phyloP scores from a whole-genome alignment of 2,113 vertebrate species.

The Catagonus wagneri region DNA sequence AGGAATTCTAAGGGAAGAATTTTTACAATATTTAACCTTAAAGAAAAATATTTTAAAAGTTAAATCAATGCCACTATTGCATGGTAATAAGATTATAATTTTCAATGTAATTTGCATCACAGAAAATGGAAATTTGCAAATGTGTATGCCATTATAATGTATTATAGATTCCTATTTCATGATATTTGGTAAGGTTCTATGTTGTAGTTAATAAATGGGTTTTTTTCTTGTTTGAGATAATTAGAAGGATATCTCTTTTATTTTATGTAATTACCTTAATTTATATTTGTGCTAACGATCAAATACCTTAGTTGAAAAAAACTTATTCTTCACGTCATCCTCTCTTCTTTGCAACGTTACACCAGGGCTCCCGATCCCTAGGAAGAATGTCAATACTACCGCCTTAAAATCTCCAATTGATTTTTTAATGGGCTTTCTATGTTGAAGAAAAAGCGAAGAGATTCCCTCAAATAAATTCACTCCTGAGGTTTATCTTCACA shows the following conservation, averaged over 20 bases:
- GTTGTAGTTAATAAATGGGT: background rate
- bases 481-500: background rate
- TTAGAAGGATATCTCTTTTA: background rate
- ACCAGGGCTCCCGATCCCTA: background rate
- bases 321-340: background rate
- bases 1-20: background rate
- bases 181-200: background rate
- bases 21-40: background rate
- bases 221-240: conserved; percentile 12
- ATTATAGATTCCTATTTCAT: conserved; percentile 19
- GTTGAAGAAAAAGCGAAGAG: background rate
- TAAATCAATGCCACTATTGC: background rate
- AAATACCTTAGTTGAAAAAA: background rate
- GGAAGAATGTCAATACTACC: background rate
- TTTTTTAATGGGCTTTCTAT: background rate
- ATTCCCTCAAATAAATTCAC: background rate
- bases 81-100: background rate
- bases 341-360: background rate
- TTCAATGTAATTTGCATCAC: background rate
- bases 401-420: background rate
- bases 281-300: background rate
- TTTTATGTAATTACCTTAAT: conserved; percentile 11
- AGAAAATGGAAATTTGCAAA: conserved; percentile 23
- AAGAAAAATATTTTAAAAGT: conserved; percentile 26
- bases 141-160: conserved; percentile 3